Evolutionary conservation across 2,113 vertebrate genomes (phyloP).

Genomic region (Rhea pennata): DNA sequence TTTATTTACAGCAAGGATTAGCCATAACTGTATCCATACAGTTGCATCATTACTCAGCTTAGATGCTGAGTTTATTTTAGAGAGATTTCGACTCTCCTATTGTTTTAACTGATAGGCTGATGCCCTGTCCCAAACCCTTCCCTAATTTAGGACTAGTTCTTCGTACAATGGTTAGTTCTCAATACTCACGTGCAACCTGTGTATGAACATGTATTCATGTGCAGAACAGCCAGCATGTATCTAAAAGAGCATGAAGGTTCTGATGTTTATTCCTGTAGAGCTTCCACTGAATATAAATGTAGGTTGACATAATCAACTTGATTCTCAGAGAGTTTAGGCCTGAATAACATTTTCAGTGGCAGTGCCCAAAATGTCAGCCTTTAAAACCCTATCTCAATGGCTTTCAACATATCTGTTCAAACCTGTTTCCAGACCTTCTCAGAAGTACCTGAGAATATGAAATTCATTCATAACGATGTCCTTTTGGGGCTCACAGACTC

Average conservation of each 20-base stretch:
- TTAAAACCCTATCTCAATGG: not conserved
- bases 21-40: no score
- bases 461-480: not conserved
- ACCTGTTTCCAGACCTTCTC: not conserved
- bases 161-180: not conserved
- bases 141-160: not conserved
- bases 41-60: not conserved
- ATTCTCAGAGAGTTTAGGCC: not conserved
- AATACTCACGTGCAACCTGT: not conserved
- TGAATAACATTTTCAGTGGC: not conserved
- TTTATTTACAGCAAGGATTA: constrained; percentile 40
- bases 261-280: not conserved
- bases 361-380: not conserved
- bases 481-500: not conserved
- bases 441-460: not conserved
- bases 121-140: not conserved
- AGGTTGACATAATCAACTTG: not conserved
- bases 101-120: not conserved
- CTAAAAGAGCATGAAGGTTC: not conserved
- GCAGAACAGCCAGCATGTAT: accelerated
- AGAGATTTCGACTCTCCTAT: not conserved
- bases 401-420: not conserved
- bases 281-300: not conserved
- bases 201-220: not conserved
- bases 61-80: not conserved